Percentiles rank a stretch among this genome's conserved stretches.
Evolutionary conservation across 2,888 invertebrate genomes (phyloP).

Genomic region (Spicauda simplicius): DNA sequence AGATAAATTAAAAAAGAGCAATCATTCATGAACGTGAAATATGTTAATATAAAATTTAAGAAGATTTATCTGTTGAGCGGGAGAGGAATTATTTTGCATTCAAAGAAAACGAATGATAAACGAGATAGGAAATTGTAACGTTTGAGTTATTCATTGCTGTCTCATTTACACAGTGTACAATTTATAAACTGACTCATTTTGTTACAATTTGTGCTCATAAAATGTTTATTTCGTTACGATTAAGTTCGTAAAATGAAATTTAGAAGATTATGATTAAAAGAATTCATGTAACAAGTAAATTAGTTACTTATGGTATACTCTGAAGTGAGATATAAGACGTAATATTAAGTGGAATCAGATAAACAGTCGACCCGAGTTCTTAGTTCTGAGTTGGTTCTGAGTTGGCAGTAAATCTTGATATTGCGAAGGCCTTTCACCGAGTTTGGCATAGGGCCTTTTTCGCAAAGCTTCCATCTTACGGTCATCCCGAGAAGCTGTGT

Average conservation of each 20-base stretch:
- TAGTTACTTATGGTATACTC: too few relatives aligned
- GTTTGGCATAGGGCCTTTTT: too few relatives aligned
- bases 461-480: too few relatives aligned
- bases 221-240: slow-evolving; percentile 12
- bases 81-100: slow-evolving; percentile 28
- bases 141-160: slow-evolving; percentile 31
- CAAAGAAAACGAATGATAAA: slow-evolving; percentile 28
- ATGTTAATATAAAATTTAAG: slow-evolving; percentile 24
- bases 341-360: too few relatives aligned
- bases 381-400: too few relatives aligned
- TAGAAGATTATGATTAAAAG: too few relatives aligned
- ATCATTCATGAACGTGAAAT: slow-evolving; percentile 7
- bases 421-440: too few relatives aligned
- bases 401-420: too few relatives aligned
- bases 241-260: neutral
- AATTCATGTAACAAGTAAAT: too few relatives aligned
- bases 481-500: too few relatives aligned
- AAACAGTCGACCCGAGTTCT: too few relatives aligned
- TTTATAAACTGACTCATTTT: slow-evolving; percentile 29
- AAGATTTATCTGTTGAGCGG: slow-evolving; percentile 22
- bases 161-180: slow-evolving; percentile 29
- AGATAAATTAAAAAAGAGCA: slow-evolving; percentile 1
- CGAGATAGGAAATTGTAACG: slow-evolving; percentile 31
- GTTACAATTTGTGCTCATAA: neutral
- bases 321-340: too few relatives aligned